Conservation (phyloP, 2,113 vertebrate species). For the Lophotis ruficrista region DNA sequence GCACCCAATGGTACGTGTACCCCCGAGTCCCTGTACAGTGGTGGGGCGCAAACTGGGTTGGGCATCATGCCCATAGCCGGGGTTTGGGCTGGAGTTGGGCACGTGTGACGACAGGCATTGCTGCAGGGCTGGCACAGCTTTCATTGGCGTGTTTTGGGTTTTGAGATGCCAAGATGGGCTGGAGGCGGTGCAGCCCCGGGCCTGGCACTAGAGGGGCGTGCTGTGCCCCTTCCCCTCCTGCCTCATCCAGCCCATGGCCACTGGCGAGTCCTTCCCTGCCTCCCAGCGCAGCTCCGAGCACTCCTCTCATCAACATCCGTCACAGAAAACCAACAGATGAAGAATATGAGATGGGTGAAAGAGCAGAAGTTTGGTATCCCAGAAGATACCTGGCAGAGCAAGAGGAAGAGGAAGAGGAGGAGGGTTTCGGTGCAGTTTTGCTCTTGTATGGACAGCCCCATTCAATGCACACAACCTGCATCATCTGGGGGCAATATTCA, state of each 20-base stretch:
- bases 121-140: accelerated
- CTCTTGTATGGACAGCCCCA: not conserved
- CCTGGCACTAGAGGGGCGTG: accelerated
- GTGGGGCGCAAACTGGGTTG: not conserved
- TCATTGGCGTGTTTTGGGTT: accelerated
- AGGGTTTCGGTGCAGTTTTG: not conserved
- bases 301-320: accelerated
- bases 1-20: accelerated
- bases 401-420: not conserved
- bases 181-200: not conserved
- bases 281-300: accelerated
- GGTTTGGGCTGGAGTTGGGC: not conserved
- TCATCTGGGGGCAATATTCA: accelerated
- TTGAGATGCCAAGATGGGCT: accelerated
- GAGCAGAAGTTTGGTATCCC: not conserved
- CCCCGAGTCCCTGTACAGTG: accelerated
- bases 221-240: accelerated
- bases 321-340: not conserved
- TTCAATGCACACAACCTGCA: not conserved
- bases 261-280: accelerated
- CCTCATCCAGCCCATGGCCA: not conserved
- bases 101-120: not conserved
- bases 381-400: not conserved
- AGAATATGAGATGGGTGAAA: accelerated
- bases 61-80: not conserved